Conservation (phyloP, 1,140 invertebrate species). For the Drosophila tsacasi region DNA sequence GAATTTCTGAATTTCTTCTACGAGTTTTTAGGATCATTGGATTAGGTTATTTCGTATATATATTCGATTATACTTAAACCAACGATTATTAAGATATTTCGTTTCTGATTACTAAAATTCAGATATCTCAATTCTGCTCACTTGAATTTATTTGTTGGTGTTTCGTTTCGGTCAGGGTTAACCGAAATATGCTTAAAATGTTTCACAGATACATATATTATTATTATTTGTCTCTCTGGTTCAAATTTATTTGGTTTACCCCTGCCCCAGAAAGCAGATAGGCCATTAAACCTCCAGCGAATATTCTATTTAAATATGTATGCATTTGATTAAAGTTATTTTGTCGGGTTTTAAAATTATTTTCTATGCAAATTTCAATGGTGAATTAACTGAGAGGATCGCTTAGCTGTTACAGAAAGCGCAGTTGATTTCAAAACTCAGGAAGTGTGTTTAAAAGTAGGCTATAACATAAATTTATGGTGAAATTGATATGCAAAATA, state of each 20-base stretch:
- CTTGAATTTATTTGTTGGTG: constrained; percentile 12
- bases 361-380: constrained; percentile 31
- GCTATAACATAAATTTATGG: not conserved
- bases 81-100: not conserved
- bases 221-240: constrained; percentile 8
- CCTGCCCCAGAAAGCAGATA: constrained; percentile 4
- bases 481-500: not conserved
- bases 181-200: constrained; percentile 27
- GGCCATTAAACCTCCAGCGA: constrained; percentile 23
- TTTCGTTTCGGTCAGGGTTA: constrained; percentile 18
- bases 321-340: constrained; percentile 45
- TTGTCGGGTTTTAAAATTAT: constrained; percentile 28
- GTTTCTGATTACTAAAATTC: not conserved
- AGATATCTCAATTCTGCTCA: constrained; percentile 8
- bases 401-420: not conserved
- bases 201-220: not conserved
- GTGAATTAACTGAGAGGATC: not conserved
- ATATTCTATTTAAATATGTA: constrained; percentile 30
- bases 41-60: not conserved
- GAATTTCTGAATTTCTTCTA: not conserved
- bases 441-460: not conserved
- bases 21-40: constrained; percentile 1
- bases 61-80: not conserved
- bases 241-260: constrained; percentile 21
- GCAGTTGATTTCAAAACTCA: not conserved